These are phyloP conservation scores for Serranus cabrilla DNA, from an alignment of 2,797 vertebrate genomes.

Conservation along the genomic window DNA sequence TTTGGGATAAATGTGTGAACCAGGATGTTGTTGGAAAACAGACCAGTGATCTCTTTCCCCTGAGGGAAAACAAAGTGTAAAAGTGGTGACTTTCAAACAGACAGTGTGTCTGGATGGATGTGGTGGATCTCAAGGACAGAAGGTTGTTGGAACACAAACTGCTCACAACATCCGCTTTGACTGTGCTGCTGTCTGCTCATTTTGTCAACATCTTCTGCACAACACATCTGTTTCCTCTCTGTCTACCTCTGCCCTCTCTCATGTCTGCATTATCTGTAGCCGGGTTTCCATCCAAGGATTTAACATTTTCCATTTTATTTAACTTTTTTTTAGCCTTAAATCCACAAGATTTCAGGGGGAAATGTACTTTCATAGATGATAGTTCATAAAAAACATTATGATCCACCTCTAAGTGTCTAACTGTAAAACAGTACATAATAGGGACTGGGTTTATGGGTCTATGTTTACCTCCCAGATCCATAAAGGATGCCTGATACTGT, in stretches of 20 bases:
- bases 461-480: neutral
- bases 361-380: neutral
- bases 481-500: neutral
- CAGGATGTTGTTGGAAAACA: neutral
- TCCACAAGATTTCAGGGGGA: neutral
- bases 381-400: neutral
- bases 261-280: constrained; percentile 43
- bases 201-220: constrained; percentile 49
- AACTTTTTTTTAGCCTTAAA: neutral
- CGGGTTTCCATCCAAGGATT: constrained; percentile 66
- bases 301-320: neutral
- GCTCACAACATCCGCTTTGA: constrained; percentile 41
- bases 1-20: constrained; percentile 3
- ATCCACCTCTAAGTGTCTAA: neutral
- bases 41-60: neutral
- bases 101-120: neutral
- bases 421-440: neutral
- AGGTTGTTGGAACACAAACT: constrained; percentile 8
- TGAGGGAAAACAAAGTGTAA: constrained; percentile 6
- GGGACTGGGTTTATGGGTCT: neutral
- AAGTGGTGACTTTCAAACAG: neutral
- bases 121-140: constrained; percentile 5
- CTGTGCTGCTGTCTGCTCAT: constrained; percentile 36
- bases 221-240: constrained; percentile 23
- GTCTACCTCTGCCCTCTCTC: constrained; percentile 33